phyloP scores from a whole-genome alignment of 2,113 vertebrate genomes.

The Alaudala cheleensis region DNA sequence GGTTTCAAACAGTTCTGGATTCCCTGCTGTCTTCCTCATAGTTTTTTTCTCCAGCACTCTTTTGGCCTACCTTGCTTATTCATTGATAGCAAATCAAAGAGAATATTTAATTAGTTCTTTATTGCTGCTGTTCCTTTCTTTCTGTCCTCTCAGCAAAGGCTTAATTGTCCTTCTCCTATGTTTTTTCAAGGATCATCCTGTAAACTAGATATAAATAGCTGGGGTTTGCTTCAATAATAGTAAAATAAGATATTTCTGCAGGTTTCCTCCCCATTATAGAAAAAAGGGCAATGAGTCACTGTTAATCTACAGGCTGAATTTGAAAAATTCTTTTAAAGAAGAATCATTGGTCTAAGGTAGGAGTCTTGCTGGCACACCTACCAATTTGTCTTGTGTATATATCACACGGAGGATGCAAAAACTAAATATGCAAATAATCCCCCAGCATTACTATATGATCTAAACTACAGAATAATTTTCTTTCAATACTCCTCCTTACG shows the following conservation, averaged over 20 bases:
- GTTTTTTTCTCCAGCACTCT: background rate
- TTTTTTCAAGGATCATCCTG: background rate
- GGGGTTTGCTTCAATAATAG: background rate
- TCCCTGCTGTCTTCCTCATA: background rate
- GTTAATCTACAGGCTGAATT: background rate
- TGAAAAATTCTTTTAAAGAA: background rate
- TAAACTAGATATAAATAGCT: background rate
- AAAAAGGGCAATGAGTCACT: background rate
- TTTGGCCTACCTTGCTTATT: background rate
- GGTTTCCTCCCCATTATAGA: background rate
- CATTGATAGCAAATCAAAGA: constrained; percentile 7
- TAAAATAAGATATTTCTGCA: background rate
- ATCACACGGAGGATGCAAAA: background rate
- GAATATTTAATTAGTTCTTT: background rate
- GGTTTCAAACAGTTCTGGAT: background rate
- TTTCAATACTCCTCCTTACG: background rate
- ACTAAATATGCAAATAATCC: background rate
- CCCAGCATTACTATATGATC: background rate
- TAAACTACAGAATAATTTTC: background rate
- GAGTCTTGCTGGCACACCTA: background rate
- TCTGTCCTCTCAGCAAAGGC: background rate
- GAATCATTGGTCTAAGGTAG: background rate
- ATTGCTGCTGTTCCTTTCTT: background rate
- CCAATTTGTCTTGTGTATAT: background rate
- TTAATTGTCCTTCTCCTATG: background rate